Evolutionary conservation across 2,797 vertebrate species (phyloP), one percentile per base, ranked within the genome.

Genomic region (Odontamblyopus rebecca): DNA sequence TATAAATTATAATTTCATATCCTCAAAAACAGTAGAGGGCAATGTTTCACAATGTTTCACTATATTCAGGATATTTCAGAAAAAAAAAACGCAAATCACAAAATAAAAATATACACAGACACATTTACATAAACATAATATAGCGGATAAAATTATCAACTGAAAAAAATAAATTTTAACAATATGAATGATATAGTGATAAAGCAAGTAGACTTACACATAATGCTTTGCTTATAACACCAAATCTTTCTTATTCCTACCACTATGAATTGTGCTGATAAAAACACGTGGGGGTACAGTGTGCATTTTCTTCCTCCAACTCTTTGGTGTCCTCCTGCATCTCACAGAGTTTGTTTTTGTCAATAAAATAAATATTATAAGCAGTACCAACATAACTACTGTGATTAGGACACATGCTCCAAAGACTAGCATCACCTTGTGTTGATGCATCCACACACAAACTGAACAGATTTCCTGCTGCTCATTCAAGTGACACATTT

Each of bases 391-490:
- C 81, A 96, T 89, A 50, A 86, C 71, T 32, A 93, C 70, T 0
- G 93, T 94, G 66, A 92, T 88, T 16, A 96, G 87, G 51, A 97
- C 81, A 82, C 95, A 97, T 35, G 89, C 90, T 29, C 90, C 88
- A 35, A 98, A 97, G 81, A 98, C 96, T 76, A 97, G 85, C 23
- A 98, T 74, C 0, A 95, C 86, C 79, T 94, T 96, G 91, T 96
- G 95, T 76, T 94, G 87, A 11, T 87, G 71, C 72, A 97, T 57
- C 71, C 92, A 91, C 0, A 67, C 56, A 69, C 97, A 98, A 5
- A 89, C 4, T 1, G 79, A 69, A 29, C 97, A 99, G 0, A 75
- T 68, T 0, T 73, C 53, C 23, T 71, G 76, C 0, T 51, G 69
- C 2, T 38, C 70, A 0, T 26, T 70, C 3, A 53, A 12, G 7